Percentiles rank a stretch among this genome's conserved stretches.
Conservation (phyloP, 2,797 vertebrate genomes). For the Sebastes hubbsi region DNA sequence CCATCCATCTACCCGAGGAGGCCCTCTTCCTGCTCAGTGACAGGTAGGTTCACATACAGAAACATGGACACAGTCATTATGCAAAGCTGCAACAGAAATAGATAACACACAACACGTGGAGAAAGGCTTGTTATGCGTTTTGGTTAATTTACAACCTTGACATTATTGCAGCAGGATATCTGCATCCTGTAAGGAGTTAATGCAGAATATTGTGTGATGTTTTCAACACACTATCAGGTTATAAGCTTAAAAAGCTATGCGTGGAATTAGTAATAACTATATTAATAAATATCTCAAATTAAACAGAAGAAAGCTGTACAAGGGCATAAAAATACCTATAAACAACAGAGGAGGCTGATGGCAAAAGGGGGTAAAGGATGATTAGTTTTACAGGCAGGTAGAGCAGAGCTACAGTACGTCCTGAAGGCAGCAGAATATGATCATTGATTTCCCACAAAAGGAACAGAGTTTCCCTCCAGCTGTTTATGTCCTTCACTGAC, state of each 20-base stretch:
- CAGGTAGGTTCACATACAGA: conserved; percentile 44
- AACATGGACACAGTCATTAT: neutral
- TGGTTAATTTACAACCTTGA: neutral
- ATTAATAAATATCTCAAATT: neutral
- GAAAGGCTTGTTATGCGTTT: neutral
- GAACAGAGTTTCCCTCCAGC: neutral
- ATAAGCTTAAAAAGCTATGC: neutral
- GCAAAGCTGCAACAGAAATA: neutral
- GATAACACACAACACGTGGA: no score
- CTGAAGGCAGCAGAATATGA: neutral
- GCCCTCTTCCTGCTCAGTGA: conserved; percentile 84
- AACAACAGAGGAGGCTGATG: neutral
- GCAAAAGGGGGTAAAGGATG: neutral
- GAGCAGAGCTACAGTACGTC: neutral
- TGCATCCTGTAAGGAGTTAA: neutral
- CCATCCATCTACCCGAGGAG: conserved; percentile 81
- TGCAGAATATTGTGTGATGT: neutral
- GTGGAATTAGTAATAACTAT: neutral
- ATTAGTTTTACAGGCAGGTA: neutral
- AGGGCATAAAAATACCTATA: neutral
- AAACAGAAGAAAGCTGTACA: no score
- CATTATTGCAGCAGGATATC: neutral
- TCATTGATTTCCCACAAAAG: neutral
- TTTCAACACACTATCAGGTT: neutral
- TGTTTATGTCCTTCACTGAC: neutral